phyloP scores from a whole-genome alignment of 2,797 vertebrate species.

The Darevskia nairensis region DNA sequence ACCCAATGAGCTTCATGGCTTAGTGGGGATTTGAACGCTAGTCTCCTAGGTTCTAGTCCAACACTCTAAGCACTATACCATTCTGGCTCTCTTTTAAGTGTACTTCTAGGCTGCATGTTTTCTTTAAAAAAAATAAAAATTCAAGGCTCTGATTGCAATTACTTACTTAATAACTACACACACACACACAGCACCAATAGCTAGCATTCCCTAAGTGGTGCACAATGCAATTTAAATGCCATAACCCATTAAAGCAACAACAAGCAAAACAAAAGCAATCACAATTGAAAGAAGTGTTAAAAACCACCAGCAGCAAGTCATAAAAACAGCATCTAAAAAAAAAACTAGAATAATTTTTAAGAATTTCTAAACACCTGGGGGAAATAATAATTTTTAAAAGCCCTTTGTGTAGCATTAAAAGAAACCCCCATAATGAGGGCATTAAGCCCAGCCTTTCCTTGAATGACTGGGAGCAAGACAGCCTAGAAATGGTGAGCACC shows the following conservation, averaged over 20 bases:
- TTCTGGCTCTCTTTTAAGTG: neutral
- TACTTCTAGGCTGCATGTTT: neutral
- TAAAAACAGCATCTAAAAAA: neutral
- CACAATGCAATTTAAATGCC: neutral
- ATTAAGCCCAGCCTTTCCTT: neutral
- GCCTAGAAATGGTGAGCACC: neutral
- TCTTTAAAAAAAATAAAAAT: too few relatives aligned
- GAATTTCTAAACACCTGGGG: too few relatives aligned
- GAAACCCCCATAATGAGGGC: neutral
- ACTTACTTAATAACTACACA: neutral
- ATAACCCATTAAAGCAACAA: neutral
- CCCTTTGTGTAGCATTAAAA: too few relatives aligned
- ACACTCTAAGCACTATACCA: too few relatives aligned
- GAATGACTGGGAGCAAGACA: neutral
- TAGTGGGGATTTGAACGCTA: too few relatives aligned
- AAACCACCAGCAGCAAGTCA: too few relatives aligned
- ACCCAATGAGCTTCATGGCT: too few relatives aligned
- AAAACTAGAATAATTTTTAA: too few relatives aligned
- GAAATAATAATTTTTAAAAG: too few relatives aligned
- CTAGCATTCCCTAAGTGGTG: neutral
- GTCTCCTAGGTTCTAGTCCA: too few relatives aligned
- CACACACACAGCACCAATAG: neutral
- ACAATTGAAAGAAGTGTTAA: too few relatives aligned
- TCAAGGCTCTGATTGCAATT: neutral
- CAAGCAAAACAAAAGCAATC: neutral